phyloP scores from a whole-genome alignment of 2,797 vertebrate species.

The Spinus olivaceus region DNA sequence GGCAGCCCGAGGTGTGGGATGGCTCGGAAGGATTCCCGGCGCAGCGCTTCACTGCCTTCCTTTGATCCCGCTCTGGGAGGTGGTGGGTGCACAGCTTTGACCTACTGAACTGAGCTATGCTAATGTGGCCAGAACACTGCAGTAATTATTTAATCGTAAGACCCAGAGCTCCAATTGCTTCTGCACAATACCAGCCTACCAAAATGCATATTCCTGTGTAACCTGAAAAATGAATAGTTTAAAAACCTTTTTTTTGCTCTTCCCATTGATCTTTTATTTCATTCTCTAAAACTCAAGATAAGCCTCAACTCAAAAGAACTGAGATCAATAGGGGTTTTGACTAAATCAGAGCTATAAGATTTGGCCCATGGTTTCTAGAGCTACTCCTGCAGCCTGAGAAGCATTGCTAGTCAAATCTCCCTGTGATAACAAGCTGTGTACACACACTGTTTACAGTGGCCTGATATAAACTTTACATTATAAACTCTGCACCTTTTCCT shows the following conservation, averaged over 20 bases:
- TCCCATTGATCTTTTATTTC: not conserved
- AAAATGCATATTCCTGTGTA: constrained; percentile 4
- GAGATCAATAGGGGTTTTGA: not conserved
- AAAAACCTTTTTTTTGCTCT: not conserved
- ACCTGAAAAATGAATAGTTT: not conserved
- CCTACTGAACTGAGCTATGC: not conserved
- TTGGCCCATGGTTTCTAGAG: not conserved
- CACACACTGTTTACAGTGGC: not conserved
- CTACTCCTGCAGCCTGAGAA: not conserved
- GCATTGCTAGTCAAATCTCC: not conserved
- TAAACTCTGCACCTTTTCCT: not conserved
- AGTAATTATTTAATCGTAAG: not conserved
- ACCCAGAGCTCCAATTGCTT: not conserved
- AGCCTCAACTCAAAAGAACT: not conserved
- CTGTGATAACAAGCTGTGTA: not conserved
- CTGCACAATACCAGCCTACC: not conserved
- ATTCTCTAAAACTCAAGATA: not conserved
- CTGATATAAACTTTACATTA: not conserved
- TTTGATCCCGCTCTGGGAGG: not conserved
- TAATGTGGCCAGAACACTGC: not conserved
- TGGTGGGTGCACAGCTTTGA: not conserved
- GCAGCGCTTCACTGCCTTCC: not conserved
- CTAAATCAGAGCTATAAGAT: not conserved
- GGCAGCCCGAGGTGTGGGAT: not conserved
- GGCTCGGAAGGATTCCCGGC: not conserved